Percentiles rank a stretch among this genome's conserved stretches.
These are phyloP conservation scores for Hippoglossus stenolepis DNA, from an alignment of 2,113 vertebrate species.

Conservation along the genomic window DNA sequence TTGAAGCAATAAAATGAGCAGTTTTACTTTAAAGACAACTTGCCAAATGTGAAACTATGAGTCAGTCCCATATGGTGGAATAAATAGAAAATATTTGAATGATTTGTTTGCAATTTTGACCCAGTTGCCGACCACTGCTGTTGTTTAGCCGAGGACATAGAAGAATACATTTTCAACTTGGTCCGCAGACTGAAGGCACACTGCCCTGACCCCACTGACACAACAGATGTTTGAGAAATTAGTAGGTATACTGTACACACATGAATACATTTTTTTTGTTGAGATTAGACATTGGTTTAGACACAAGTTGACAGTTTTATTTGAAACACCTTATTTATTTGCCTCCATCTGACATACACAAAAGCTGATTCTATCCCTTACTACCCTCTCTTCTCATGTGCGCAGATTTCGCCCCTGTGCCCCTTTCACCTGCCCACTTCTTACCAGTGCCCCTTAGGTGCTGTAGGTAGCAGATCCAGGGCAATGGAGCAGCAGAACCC, in stretches of 20 bases:
- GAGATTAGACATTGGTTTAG: neutral
- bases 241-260: too few relatives aligned
- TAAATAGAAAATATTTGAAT: neutral
- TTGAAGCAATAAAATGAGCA: too few relatives aligned
- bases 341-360: neutral
- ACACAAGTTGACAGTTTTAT: neutral
- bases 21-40: too few relatives aligned
- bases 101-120: too few relatives aligned
- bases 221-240: too few relatives aligned
- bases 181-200: too few relatives aligned
- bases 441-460: conserved; percentile 19
- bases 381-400: conserved; percentile 5
- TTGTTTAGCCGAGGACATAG: too few relatives aligned
- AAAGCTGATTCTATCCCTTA: neutral
- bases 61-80: neutral
- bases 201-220: too few relatives aligned
- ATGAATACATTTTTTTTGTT: too few relatives aligned
- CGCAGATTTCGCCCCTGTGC: conserved; percentile 15
- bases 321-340: neutral
- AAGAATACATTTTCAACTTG: too few relatives aligned
- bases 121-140: too few relatives aligned
- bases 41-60: too few relatives aligned
- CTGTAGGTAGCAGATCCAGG: conserved; percentile 46
- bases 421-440: conserved; percentile 35
- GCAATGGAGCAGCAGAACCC: conserved; percentile 56